A percentile compares a stretch with the other conserved stretches of the same genome.
phyloP scores from a whole-genome alignment of 2,888 invertebrate genomes.

The Phania funesta region DNA sequence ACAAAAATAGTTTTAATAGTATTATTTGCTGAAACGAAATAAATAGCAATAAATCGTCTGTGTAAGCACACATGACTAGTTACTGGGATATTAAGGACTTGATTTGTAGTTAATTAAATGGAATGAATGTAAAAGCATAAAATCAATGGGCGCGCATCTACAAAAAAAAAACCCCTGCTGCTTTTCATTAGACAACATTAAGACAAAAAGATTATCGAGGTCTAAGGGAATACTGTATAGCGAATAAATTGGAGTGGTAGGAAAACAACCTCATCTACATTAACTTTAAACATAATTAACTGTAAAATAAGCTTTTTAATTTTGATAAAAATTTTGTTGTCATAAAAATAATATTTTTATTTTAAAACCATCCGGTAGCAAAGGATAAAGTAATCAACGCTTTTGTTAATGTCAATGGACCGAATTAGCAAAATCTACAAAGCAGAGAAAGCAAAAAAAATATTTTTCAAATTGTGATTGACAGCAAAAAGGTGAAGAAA shows the following conservation, averaged over 20 bases:
- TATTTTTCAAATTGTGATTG: slow-evolving; percentile 17
- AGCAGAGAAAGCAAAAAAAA: background rate
- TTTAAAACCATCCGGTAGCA: too few species aligned
- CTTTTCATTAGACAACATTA: background rate
- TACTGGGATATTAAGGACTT: slow-evolving; percentile 10
- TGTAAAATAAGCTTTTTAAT: too few species aligned
- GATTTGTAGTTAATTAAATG: slow-evolving; percentile 56
- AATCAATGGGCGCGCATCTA: slow-evolving; percentile 36
- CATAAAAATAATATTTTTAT: too few species aligned
- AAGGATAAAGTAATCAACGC: slow-evolving; percentile 17
- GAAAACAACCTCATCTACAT: too few species aligned
- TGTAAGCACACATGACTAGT: slow-evolving; percentile 7
- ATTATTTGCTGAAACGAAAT: slow-evolving; percentile 15
- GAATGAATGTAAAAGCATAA: slow-evolving; percentile 25
- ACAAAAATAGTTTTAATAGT: background rate
- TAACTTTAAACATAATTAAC: too few species aligned
- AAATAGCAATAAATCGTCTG: slow-evolving; percentile 37
- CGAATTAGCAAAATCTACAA: background rate
- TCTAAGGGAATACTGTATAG: background rate
- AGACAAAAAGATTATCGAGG: background rate
- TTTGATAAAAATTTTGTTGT: too few species aligned
- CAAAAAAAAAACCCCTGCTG: background rate
- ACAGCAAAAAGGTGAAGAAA: background rate
- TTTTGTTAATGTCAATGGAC: background rate
- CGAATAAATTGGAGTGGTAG: too few species aligned